phyloP scores from a whole-genome alignment of 2,888 invertebrate species.

The Aquatica leii region DNA sequence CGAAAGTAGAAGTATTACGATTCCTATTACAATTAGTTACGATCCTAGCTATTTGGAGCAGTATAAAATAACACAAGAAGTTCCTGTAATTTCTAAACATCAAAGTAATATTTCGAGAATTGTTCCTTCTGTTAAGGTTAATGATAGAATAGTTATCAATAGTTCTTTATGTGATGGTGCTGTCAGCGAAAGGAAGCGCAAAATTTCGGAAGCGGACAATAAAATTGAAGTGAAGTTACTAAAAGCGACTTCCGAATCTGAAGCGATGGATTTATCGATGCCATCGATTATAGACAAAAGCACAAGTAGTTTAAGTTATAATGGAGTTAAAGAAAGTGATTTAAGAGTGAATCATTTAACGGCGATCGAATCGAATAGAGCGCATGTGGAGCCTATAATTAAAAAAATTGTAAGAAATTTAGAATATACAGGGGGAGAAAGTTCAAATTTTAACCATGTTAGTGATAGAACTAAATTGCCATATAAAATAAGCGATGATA shows the following conservation, averaged over 20 bases:
- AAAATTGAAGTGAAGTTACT: constrained; percentile 46
- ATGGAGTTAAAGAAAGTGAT: constrained; percentile 14
- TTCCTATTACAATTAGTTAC: constrained; percentile 29
- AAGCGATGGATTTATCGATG: constrained; percentile 57
- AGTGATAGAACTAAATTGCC: constrained; percentile 1
- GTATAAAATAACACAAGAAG: constrained; percentile 14
- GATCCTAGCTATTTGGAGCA: constrained; percentile 23
- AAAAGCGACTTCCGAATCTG: constrained; percentile 47
- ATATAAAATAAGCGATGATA: constrained; percentile 8
- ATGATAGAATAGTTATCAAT: constrained; percentile 46
- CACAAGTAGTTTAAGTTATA: constrained; percentile 8
- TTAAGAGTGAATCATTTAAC: constrained; percentile 4
- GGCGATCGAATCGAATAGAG: background rate
- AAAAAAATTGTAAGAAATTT: constrained; percentile 2
- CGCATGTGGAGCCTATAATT: background rate
- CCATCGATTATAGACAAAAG: constrained; percentile 20
- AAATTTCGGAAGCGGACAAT: constrained; percentile 27
- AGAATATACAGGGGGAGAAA: constrained; percentile 3
- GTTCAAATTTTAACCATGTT: background rate
- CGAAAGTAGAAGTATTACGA: constrained; percentile 18
- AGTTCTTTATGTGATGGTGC: constrained; percentile 27
- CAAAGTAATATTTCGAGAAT: background rate
- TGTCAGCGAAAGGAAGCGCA: constrained; percentile 25
- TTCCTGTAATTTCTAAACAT: constrained; percentile 11
- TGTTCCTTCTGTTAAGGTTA: constrained; percentile 37